A percentile compares a stretch with the other conserved stretches of the same genome.
Evolutionary conservation across 2,113 vertebrate species (phyloP).

Genomic region (Forbesichthys agassizii): DNA sequence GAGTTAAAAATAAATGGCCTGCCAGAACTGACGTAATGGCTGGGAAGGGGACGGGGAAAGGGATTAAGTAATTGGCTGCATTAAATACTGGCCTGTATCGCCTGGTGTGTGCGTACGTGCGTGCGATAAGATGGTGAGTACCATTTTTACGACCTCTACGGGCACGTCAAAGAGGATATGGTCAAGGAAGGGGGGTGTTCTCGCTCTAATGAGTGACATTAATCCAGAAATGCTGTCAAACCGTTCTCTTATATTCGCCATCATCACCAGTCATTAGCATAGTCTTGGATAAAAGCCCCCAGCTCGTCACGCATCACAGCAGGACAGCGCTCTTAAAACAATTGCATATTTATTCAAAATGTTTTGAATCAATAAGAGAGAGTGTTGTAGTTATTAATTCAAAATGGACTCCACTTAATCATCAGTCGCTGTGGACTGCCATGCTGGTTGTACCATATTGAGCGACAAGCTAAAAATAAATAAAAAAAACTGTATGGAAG

Average conservation of each 20-base stretch:
- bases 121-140: neutral
- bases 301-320: slow-evolving; percentile 3
- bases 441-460: neutral
- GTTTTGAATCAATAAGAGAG: no score
- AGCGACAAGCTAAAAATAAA: neutral
- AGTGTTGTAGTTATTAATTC: no score
- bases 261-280: slow-evolving; percentile 14
- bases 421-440: no score
- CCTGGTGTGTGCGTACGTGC: slow-evolving; percentile 14
- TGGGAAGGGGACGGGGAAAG: slow-evolving; percentile 43
- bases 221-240: slow-evolving; percentile 55
- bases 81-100: slow-evolving; percentile 66
- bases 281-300: neutral
- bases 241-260: slow-evolving; percentile 32
- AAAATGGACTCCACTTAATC: no score
- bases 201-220: slow-evolving; percentile 57
- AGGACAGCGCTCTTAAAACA: slow-evolving; percentile 10
- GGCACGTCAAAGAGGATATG: slow-evolving; percentile 57
- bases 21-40: slow-evolving; percentile 79
- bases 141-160: slow-evolving; percentile 67
- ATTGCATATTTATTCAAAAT: no score
- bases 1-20: slow-evolving; percentile 75
- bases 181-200: neutral
- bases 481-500: neutral
- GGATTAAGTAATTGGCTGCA: slow-evolving; percentile 80